Evolutionary conservation across 2,888 invertebrate genomes (phyloP).

Genomic region (Hypselothyrea guttata): DNA sequence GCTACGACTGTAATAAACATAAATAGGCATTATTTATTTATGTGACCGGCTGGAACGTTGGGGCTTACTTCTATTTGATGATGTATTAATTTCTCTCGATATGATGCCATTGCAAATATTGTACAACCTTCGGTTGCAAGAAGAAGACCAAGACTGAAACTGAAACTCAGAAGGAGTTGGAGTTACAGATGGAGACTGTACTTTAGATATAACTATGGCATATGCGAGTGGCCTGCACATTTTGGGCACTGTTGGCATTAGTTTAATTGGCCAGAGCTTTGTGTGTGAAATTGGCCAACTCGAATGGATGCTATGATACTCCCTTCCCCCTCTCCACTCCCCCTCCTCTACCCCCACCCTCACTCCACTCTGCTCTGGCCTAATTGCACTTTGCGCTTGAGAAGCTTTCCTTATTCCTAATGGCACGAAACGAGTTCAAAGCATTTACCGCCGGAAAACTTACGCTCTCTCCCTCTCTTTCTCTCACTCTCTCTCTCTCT

Average conservation of each 20-base stretch:
- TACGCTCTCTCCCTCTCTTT: background rate
- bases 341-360: constrained; percentile 2
- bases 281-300: constrained; percentile 51
- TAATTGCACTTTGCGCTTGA: constrained; percentile 73
- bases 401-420: constrained; percentile 56
- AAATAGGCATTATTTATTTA: constrained; percentile 78
- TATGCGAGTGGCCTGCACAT: constrained; percentile 59
- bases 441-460: constrained; percentile 22
- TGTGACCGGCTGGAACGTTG: constrained; percentile 55
- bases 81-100: constrained; percentile 67
- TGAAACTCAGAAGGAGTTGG: no score
- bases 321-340: background rate
- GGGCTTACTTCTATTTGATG: constrained; percentile 60
- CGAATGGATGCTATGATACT: constrained; percentile 21
- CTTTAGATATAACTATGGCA: constrained; percentile 4
- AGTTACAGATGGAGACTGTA: no score
- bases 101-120: constrained; percentile 46
- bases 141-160: background rate
- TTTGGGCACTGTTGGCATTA: constrained; percentile 40
- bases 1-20: constrained; percentile 68
- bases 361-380: no score
- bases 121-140: constrained; percentile 4
- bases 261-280: constrained; percentile 58
- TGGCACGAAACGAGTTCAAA: constrained; percentile 73
- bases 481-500: background rate